Percentiles rank a stretch among this genome's conserved stretches.
Evolutionary conservation across 2,797 vertebrate genomes (phyloP).

Genomic region (Falco columbarius): DNA sequence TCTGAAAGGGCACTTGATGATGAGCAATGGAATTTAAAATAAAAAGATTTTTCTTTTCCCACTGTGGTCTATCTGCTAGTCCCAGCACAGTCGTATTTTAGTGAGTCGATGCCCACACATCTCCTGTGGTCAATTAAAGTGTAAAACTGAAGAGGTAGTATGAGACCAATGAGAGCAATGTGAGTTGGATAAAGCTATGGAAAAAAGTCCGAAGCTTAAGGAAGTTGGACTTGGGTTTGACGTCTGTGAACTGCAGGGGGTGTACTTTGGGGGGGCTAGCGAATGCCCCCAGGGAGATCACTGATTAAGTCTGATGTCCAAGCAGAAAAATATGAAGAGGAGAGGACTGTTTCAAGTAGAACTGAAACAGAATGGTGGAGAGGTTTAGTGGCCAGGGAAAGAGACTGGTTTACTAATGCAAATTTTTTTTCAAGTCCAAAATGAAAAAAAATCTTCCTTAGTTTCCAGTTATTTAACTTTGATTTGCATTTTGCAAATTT

Average conservation of each 20-base stretch:
- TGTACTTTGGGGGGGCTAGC: not conserved
- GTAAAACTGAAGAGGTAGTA: not conserved
- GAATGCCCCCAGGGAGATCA: not conserved
- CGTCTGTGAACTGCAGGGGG: not conserved
- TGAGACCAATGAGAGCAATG: not conserved
- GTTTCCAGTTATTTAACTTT: not conserved
- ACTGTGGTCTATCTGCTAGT: not conserved
- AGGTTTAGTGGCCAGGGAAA: not conserved
- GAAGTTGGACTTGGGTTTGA: not conserved
- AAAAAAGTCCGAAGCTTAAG: not conserved
- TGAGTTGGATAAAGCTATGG: not conserved
- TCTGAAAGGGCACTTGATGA: not conserved
- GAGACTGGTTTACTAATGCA: not conserved
- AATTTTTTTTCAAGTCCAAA: not conserved
- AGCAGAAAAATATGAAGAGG: not conserved
- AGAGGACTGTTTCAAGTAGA: not conserved
- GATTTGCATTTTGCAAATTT: not conserved
- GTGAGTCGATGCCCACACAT: not conserved
- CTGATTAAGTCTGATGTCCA: not conserved
- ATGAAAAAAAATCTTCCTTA: not conserved
- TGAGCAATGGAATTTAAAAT: conserved; percentile 8
- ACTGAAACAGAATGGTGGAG: not conserved
- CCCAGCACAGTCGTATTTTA: not conserved
- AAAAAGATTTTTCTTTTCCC: not conserved
- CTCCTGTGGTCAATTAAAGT: conserved; percentile 45